A percentile compares a stretch with the other conserved stretches of the same genome.
phyloP scores from a whole-genome alignment of 1,140 invertebrate species.

The Drosophila baimaii region DNA sequence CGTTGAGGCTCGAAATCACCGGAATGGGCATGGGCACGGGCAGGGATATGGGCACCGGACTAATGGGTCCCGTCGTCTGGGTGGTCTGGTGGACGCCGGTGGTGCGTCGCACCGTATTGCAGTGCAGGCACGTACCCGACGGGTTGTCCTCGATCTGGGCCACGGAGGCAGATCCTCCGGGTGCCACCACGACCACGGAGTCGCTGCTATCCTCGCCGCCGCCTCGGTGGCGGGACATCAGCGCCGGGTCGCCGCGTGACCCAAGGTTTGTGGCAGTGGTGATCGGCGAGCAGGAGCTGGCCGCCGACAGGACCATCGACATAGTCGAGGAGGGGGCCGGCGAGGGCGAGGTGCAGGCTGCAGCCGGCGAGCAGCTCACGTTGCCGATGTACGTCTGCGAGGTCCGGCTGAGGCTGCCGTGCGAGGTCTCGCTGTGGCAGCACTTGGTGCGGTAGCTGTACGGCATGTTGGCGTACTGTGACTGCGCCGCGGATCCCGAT shows the following conservation, averaged over 20 bases:
- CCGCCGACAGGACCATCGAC: slow-evolving; percentile 37
- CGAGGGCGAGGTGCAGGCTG: slow-evolving; percentile 54
- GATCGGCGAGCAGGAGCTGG: slow-evolving; percentile 53
- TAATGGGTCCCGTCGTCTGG: slow-evolving; percentile 83
- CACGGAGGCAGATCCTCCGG: background rate
- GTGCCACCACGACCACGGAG: slow-evolving; percentile 46
- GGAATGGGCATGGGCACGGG: slow-evolving; percentile 42
- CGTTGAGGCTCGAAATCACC: slow-evolving; percentile 10
- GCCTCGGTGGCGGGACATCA: slow-evolving; percentile 2
- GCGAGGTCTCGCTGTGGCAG: slow-evolving; percentile 48
- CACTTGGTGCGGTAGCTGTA: slow-evolving; percentile 74
- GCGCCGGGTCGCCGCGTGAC: background rate
- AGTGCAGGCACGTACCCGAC: slow-evolving; percentile 74
- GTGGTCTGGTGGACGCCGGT: slow-evolving; percentile 84
- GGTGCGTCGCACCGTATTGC: slow-evolving; percentile 78
- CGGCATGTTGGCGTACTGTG: slow-evolving; percentile 68
- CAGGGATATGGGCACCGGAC: slow-evolving; percentile 74
- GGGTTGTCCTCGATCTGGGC: slow-evolving; percentile 22
- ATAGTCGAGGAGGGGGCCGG: slow-evolving; percentile 39
- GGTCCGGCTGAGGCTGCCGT: slow-evolving; percentile 41
- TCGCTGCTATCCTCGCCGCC: slow-evolving; percentile 40
- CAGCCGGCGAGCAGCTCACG: slow-evolving; percentile 39
- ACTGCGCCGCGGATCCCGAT: slow-evolving; percentile 9
- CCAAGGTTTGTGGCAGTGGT: slow-evolving; percentile 10
- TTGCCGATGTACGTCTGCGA: slow-evolving; percentile 53